Evolutionary conservation across 2,888 invertebrate genomes (phyloP), one percentile per base, ranked within the genome.

Genomic region (Sthenelais limicola): DNA sequence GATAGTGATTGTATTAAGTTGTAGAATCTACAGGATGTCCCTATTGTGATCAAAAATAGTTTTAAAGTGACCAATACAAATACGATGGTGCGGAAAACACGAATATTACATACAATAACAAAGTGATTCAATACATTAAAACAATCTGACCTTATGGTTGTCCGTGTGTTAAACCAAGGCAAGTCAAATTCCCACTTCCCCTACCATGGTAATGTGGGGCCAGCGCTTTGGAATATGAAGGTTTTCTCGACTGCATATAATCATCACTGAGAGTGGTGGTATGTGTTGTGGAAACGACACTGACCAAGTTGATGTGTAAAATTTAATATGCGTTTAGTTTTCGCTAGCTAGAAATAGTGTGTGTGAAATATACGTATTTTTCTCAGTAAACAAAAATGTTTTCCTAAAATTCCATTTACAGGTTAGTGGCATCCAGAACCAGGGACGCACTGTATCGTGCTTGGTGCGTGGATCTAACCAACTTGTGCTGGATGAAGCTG

Each of bases 381-480:
- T n/a, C n/a, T n/a, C n/a, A n/a, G n/a, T n/a, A n/a, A n/a, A n/a
- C n/a, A n/a, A n/a, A n/a, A n/a, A 43, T 43, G 18, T 12, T 43
- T 43, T 43, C 12, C 43, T 43, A 43, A 43, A 9, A 43, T 43
- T 43, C n/a, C 62, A 28, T 58, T 74, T 79, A 4, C 84, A 93
- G 92, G 91, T 95, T 79, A 95, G 94, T 0, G 97, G 97, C 48
- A 94, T 96, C 79, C 92, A 92, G 80, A 92, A 92, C 83, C 93
- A 92, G 73, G 98, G 97, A 12, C 93, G 92, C 83, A 98, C 98
- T 0, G 94, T 98, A 38, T 95, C 95, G 4, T 92, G 99, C 75
- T 89, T 98, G 78, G 94, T 98, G 77, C 93, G 98, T 80, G 94
- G 94, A 43, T 93, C 93, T 56, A 95, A 95, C 87, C 94, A 94